Evolutionary conservation across 2,113 vertebrate species (phyloP).

Genomic region (Oncorhynchus keta): DNA sequence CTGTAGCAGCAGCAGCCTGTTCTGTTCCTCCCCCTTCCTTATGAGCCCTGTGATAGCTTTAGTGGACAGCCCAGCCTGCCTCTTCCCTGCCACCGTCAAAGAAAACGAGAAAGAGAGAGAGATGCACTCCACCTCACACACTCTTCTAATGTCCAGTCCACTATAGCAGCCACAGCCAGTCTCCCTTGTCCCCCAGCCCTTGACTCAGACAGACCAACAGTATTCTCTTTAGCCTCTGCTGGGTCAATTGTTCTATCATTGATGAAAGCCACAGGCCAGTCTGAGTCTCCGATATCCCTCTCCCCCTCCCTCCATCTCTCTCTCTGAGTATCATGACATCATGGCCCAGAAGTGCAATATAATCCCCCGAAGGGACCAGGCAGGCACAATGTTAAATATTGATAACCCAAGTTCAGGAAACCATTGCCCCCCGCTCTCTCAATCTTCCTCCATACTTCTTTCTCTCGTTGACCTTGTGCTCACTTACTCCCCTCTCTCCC

Average conservation of each 20-base stretch:
- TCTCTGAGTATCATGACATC: conserved; percentile 76
- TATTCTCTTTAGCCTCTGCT: background rate
- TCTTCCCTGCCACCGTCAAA: conserved; percentile 66
- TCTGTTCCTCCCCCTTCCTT: conserved; percentile 50
- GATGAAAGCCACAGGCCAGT: conserved; percentile 61
- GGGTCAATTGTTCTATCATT: conserved; percentile 8
- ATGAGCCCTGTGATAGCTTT: conserved; percentile 46
- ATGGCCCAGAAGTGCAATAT: conserved; percentile 80
- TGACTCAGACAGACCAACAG: background rate
- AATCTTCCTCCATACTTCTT: background rate
- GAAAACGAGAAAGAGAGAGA: conserved; percentile 60
- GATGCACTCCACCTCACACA: background rate
- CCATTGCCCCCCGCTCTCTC: conserved; percentile 8
- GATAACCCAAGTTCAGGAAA: conserved; percentile 79
- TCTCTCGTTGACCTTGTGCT: background rate
- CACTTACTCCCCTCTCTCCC: background rate
- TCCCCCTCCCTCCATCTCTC: conserved; percentile 61
- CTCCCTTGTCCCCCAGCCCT: background rate
- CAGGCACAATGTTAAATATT: conserved; percentile 86
- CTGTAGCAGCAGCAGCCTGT: conserved; percentile 23
- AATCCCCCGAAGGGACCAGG: conserved; percentile 78
- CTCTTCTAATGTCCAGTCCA: no score
- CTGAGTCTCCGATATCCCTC: conserved; percentile 65
- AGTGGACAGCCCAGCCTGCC: conserved; percentile 59
- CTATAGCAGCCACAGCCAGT: no score